phyloP scores from a whole-genome alignment of 2,113 vertebrate genomes.

The Varanus salvator region DNA sequence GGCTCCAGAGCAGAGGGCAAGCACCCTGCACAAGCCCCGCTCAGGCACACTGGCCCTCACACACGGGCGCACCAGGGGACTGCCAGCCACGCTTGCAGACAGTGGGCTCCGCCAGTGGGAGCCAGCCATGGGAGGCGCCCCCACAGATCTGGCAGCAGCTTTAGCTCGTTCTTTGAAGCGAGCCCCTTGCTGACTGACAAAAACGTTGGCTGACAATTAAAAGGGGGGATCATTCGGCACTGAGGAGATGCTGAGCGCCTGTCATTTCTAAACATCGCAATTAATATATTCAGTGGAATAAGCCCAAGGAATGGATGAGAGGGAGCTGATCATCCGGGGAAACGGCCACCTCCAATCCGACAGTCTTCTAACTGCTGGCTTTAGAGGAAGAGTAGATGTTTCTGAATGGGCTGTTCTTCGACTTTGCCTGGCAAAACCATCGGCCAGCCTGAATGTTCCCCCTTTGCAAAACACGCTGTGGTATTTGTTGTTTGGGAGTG shows the following conservation, averaged over 20 bases:
- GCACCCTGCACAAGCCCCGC: not conserved
- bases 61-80: no score
- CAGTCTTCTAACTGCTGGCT: not conserved
- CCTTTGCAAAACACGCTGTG: not conserved
- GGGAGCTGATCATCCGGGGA: not conserved
- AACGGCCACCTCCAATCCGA: not conserved
- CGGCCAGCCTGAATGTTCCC: no score
- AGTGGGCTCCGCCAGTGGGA: not conserved
- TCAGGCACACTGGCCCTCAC: not conserved
- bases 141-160: not conserved
- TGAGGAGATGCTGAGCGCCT: not conserved
- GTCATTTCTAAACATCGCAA: not conserved
- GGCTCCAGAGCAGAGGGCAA: not conserved
- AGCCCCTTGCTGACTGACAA: not conserved
- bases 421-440: no score
- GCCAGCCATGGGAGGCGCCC: not conserved
- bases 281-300: constrained; percentile 6
- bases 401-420: not conserved
- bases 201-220: not conserved
- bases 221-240: constrained; percentile 10
- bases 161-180: not conserved
- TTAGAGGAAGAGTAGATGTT: not conserved
- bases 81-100: not conserved
- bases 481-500: not conserved
- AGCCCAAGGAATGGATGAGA: not conserved